Base-by-base conservation (phyloP, 2,113 vertebrate genomes). In the Dryoscopus gambensis region DNA sequence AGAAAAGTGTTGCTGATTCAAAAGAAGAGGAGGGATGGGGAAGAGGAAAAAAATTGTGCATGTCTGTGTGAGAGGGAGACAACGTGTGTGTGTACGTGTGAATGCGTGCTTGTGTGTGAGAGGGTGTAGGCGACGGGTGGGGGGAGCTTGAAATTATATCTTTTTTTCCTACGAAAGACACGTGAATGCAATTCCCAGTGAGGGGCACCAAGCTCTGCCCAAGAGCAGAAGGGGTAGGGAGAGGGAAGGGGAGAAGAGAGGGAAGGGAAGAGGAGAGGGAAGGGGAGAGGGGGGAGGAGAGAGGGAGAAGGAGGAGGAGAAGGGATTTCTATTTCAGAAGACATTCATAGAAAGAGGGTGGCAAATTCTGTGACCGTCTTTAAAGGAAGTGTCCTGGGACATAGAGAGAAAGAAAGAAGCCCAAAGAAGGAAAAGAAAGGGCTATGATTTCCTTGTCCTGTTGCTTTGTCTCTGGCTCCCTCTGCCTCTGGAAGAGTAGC, bases 371-470 rank as follows among this genome's bases (percentile, higher is more conserved):
- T 93, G 92, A 60, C 47, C 83, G 15, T 86, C 90, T 93, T 84
- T 86, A 89, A 89, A 71, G 78, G 94, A 83, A 96, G 92, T 91
- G 95, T 96, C 47, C 84, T 83, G 60, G 73, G 91, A 88, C 90
- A 27, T 52, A 35, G 73, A 53, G 47, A 91, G 71, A 92, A 88
- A 69, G 73, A 76, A 90, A 74, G 60, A 90, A 91, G 70, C 83
- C 77, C 76, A 81, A 73, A 83, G 85, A 94, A 95, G 73, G 77
- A 90, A 89, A 89, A 85, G n/a, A 75, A 94, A 93, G 94, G 97
- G 95, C 91, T 96, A 95, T 89, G 84, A 77, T 96, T 93, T 95
- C 90, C 97, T 96, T 94, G 87, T 96, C 97, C 96, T 86, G 87
- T 97, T 70, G 84, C 89, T 95, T 95, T 96, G 77, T 94, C 92